These are phyloP conservation scores for Popillia japonica DNA, from an alignment of 1,140 invertebrate genomes.

Conservation along the genomic window DNA sequence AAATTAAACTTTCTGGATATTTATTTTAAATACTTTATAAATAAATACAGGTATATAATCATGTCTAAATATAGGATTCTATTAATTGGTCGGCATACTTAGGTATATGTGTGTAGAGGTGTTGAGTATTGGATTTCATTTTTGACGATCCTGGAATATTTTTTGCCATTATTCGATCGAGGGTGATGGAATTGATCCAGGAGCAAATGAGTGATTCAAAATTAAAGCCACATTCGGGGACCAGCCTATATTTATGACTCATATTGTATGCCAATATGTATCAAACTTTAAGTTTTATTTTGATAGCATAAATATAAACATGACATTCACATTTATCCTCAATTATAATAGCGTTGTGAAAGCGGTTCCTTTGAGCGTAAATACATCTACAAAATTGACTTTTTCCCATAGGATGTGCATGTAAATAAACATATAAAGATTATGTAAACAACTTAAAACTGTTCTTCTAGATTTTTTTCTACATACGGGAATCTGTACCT, in stretches of 20 bases:
- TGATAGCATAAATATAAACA: neutral
- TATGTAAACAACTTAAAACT: slow-evolving; percentile 25
- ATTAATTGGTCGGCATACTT: too few relatives aligned
- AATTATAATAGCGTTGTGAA: slow-evolving; percentile 1
- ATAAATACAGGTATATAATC: slow-evolving; percentile 11
- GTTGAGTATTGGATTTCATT: too few relatives aligned
- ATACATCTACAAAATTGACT: slow-evolving; percentile 29
- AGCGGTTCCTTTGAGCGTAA: slow-evolving; percentile 26
- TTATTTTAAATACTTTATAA: slow-evolving; percentile 24
- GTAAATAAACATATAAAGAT: slow-evolving; percentile 30
- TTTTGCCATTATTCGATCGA: too few relatives aligned
- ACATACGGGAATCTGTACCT: neutral
- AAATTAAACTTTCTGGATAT: slow-evolving; percentile 9
- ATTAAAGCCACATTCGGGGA: too few relatives aligned
- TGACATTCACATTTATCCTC: neutral
- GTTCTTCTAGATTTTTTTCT: slow-evolving; percentile 17
- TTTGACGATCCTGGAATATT: too few relatives aligned
- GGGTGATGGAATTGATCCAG: too few relatives aligned
- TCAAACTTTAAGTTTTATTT: slow-evolving; percentile 2
- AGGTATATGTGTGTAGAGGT: too few relatives aligned
- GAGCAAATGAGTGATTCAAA: too few relatives aligned
- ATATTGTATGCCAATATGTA: too few relatives aligned
- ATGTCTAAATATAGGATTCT: slow-evolving; percentile 23
- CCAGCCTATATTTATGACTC: too few relatives aligned
- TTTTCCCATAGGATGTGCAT: slow-evolving; percentile 28